Evolutionary conservation across 37 sponge, comb jelly and placozoan genomes (phyloP).

Genomic region (Ianthella basta): DNA sequence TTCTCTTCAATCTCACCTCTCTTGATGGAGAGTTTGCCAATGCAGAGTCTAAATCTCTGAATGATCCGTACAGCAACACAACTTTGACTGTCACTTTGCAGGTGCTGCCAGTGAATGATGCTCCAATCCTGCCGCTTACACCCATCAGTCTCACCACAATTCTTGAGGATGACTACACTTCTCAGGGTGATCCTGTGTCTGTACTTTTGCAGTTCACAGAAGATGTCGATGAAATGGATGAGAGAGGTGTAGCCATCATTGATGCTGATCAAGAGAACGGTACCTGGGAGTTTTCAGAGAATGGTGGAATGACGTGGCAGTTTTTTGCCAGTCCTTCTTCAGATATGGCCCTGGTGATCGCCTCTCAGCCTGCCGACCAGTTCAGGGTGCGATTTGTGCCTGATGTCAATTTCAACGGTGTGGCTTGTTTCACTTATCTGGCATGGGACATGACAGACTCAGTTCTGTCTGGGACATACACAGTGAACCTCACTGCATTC

Average conservation of each 20-base stretch:
- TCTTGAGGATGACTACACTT: constrained; percentile 74
- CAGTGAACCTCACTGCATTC: constrained; percentile 41
- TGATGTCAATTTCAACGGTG: constrained; percentile 74
- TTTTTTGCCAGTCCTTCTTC: constrained; percentile 53
- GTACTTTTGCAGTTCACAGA: constrained; percentile 49
- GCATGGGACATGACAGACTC: constrained; percentile 81
- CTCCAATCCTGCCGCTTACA: constrained; percentile 55
- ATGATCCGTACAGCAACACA: constrained; percentile 73
- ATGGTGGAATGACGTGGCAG: constrained; percentile 64
- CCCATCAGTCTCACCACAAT: constrained; percentile 66
- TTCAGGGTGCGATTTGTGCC: constrained; percentile 76
- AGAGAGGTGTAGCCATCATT: constrained; percentile 69
- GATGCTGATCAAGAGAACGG: constrained; percentile 73
- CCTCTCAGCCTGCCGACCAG: constrained; percentile 32
- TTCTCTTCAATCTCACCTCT: constrained; percentile 33
- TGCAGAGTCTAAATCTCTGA: constrained; percentile 63
- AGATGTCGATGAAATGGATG: constrained; percentile 65
- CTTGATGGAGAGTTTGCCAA: constrained; percentile 61
- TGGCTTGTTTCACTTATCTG: constrained; percentile 46
- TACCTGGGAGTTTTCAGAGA: constrained; percentile 71
- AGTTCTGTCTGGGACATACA: constrained; percentile 42
- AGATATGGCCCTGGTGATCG: constrained; percentile 55
- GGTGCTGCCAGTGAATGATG: constrained; percentile 82
- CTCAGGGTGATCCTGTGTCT: constrained; percentile 72
- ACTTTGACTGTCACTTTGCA: constrained; percentile 34